Evolutionary conservation across 92 coral and sea anemone genomes (phyloP).

Genomic region (Desmophyllum pertusum): DNA sequence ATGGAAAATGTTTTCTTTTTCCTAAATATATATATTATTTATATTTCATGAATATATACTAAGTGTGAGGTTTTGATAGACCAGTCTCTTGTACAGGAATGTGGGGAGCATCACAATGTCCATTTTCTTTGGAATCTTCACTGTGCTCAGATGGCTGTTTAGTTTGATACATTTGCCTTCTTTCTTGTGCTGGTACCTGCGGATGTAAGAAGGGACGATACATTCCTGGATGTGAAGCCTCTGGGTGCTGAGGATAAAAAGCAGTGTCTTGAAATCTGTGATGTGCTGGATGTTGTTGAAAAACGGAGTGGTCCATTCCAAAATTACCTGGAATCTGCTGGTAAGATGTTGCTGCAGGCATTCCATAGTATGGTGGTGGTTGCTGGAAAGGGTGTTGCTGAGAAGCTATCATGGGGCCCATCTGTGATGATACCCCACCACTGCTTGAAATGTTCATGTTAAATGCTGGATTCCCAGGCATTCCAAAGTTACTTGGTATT

Average conservation of each 20-base stretch:
- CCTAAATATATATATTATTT: too few species aligned
- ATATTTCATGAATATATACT: too few species aligned
- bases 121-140: constrained; percentile 12
- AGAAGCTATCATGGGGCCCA: neutral
- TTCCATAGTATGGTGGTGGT: neutral
- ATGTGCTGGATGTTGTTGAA: constrained; percentile 13
- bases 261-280: neutral
- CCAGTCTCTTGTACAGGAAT: constrained; percentile 19
- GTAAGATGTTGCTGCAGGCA: neutral
- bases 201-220: neutral
- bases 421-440: constrained; percentile 1
- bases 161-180: constrained; percentile 6
- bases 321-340: neutral
- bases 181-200: neutral
- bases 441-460: constrained; percentile 21
- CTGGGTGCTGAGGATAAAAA: constrained; percentile 13
- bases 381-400: neutral
- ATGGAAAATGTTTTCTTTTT: too few species aligned
- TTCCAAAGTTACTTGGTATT: constrained; percentile 16
- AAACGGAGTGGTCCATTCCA: constrained; percentile 14
- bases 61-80: neutral
- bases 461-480: constrained; percentile 12
- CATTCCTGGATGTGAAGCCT: neutral
- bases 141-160: constrained; percentile 30
- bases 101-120: neutral